Evolutionary conservation across 2,888 invertebrate genomes (phyloP).

Genomic region (Tigriopus californicus): DNA sequence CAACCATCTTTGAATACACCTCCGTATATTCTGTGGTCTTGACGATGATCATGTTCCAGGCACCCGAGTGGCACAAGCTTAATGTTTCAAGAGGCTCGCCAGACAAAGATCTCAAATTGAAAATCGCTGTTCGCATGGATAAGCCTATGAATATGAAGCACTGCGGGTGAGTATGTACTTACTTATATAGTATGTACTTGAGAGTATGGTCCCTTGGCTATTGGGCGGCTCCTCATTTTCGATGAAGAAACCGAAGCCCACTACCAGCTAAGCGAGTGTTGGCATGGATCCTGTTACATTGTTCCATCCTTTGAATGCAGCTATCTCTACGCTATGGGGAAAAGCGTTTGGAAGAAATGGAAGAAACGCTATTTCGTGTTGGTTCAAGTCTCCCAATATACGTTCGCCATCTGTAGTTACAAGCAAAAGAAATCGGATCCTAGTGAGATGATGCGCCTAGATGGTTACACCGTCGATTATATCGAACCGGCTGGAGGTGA

Average conservation of each 20-base stretch:
- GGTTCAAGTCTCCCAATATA: slow-evolving; percentile 98
- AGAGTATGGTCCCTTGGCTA: background rate
- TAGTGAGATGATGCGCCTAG: slow-evolving; percentile 97
- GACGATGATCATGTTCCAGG: slow-evolving; percentile 33
- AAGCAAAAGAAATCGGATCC: slow-evolving; percentile 98
- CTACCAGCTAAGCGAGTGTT: background rate
- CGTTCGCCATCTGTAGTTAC: slow-evolving; percentile 98
- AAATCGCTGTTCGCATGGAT: slow-evolving; percentile 94
- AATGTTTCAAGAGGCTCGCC: slow-evolving; percentile 78
- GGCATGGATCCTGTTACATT: too few relatives aligned
- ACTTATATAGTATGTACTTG: background rate
- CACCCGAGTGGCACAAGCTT: slow-evolving; percentile 97
- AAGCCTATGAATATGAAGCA: slow-evolving; percentile 98
- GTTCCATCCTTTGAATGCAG: slow-evolving; percentile 28
- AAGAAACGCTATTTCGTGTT: slow-evolving; percentile 94
- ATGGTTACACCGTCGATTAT: slow-evolving; percentile 98
- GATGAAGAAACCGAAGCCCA: background rate
- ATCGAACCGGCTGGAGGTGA: slow-evolving; percentile 85
- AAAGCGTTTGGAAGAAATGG: slow-evolving; percentile 98
- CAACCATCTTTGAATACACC: background rate
- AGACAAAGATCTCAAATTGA: slow-evolving; percentile 88
- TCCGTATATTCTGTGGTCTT: too few relatives aligned
- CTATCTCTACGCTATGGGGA: slow-evolving; percentile 76
- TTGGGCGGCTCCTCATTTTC: background rate
- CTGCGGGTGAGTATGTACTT: slow-evolving; percentile 49